Evolutionary conservation across 2,113 vertebrate genomes (phyloP), one percentile per base, ranked within the genome.

Genomic region (Heterocephalus glaber): DNA sequence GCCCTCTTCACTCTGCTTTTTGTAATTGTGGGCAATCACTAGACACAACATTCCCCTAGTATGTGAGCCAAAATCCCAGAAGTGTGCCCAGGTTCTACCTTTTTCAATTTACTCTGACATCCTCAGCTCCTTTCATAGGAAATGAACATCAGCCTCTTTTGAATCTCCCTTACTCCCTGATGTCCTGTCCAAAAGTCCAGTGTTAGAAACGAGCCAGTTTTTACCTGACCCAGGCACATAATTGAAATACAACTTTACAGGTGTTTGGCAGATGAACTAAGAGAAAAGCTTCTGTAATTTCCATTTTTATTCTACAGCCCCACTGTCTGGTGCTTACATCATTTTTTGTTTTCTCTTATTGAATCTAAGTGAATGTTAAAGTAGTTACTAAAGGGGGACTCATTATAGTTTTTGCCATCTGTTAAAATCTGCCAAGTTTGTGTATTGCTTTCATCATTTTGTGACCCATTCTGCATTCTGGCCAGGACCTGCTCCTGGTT

Each of bases 181-280:
- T 7, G 63, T 58, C 80, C 79, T 9, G 0, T 70, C 79, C 3
- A 13, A 90, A 93, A 92, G 84, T 52, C 92, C 72, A 26, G 9
- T 17, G 28, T 87, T 84, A 90, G 92, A 82, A 87, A 77, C 24
- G n/a, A 89, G 56, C 72, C 85, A 58, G 22, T 52, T 96, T 61
- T 87, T 86, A 94, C 97, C 96, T 94, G 86, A 96, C 60, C 95
- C 70, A 79, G 80, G 85, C 58, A 33, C 33, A 4, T 19, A 35
- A 54, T 0, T 68, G 74, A 91, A 86, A 87, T 30, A 7, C 65
- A 82, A 7, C n/a, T 86, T 76, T 61, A 66, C 92, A 95, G 92
- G 90, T 95, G 72, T 93, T 68, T 92, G 85, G 93, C 93, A 97
- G 72, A 90, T 63, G 92, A 96, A 83, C 86, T 65, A 86, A 95